phyloP scores from a whole-genome alignment of 1,140 invertebrate genomes.

The Brachionus rotundiformis region DNA sequence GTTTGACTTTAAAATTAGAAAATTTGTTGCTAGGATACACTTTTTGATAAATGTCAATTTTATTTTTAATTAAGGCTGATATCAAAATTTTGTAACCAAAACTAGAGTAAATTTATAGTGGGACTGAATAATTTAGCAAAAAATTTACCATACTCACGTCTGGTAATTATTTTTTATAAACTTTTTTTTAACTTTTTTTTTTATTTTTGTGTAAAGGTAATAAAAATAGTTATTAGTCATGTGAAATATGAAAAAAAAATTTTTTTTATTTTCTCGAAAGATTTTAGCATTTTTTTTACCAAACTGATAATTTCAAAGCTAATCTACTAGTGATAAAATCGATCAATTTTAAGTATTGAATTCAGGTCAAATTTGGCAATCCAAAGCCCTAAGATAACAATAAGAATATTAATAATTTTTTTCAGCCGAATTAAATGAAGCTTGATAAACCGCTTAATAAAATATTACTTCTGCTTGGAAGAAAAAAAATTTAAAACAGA shows the following conservation, averaged over 20 bases:
- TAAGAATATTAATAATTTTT: neutral
- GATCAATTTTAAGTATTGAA: neutral
- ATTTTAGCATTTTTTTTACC: neutral
- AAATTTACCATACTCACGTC: too few species aligned
- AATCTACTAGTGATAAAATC: neutral
- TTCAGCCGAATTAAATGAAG: neutral
- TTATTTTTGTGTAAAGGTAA: neutral
- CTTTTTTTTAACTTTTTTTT: neutral
- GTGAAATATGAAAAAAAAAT: neutral
- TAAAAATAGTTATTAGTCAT: constrained; percentile 8
- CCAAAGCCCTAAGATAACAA: neutral
- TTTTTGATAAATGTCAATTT: neutral
- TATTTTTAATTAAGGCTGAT: neutral
- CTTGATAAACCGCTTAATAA: neutral
- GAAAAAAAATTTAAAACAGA: neutral
- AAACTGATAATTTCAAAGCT: neutral
- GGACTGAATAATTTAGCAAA: too few species aligned
- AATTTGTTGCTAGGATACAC: neutral
- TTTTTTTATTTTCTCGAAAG: neutral
- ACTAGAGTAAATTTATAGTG: neutral
- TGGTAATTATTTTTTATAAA: too few species aligned
- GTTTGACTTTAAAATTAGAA: neutral
- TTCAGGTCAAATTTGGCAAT: neutral
- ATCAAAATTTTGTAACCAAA: neutral
- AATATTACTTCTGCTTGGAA: neutral